Percentiles rank a stretch among this genome's conserved stretches.
Conservation (phyloP, 2,888 invertebrate species). For the Leucophenga maculata region DNA sequence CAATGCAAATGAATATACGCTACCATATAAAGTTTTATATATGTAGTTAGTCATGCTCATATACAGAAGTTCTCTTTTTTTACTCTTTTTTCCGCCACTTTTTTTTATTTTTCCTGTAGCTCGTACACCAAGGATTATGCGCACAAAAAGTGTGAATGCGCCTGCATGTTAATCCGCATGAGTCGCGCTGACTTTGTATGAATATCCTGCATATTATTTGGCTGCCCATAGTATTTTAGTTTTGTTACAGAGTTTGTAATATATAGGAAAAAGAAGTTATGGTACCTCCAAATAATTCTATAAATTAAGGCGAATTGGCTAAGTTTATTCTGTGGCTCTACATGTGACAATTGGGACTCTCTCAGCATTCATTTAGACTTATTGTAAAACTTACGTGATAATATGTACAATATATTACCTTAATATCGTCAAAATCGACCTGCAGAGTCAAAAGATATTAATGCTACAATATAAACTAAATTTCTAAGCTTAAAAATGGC, state of each 20-base stretch:
- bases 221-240: slow-evolving; percentile 38
- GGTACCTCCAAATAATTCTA: no score
- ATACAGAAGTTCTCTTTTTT: not conserved
- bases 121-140: not conserved
- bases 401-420: no score
- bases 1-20: not conserved
- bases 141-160: slow-evolving; percentile 9
- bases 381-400: no score
- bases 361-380: no score
- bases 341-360: no score
- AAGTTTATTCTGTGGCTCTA: no score
- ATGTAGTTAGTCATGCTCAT: not conserved
- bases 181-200: not conserved
- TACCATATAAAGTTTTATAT: not conserved
- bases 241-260: not conserved
- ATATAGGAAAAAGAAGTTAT: no score
- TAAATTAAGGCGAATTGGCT: no score
- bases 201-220: slow-evolving; percentile 36
- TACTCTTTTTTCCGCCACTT: not conserved
- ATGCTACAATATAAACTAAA: no score
- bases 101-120: not conserved
- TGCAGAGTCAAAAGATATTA: no score
- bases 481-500: no score
- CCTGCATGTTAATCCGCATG: slow-evolving; percentile 8
- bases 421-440: no score